phyloP scores from a whole-genome alignment of 2,797 vertebrate genomes.

The Tapera naevia region DNA sequence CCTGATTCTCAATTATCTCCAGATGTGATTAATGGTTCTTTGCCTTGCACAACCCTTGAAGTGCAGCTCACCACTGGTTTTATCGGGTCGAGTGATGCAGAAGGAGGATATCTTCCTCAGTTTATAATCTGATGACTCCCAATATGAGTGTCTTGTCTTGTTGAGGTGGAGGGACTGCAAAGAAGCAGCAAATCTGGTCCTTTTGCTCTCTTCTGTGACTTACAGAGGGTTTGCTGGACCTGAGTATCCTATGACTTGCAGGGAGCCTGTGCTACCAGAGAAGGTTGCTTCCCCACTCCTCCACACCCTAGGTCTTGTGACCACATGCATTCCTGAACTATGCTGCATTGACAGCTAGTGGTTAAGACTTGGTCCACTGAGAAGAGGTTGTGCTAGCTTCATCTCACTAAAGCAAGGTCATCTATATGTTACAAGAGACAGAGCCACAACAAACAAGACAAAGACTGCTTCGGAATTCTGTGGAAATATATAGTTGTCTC shows the following conservation, averaged over 20 bases:
- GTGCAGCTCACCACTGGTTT: background rate
- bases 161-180: background rate
- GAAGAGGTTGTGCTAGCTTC: background rate
- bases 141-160: background rate
- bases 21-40: background rate
- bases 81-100: background rate
- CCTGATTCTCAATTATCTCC: background rate
- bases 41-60: background rate
- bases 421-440: background rate
- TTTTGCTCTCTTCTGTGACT: background rate
- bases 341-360: background rate
- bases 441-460: background rate
- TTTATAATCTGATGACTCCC: background rate
- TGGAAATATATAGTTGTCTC: background rate
- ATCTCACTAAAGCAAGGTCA: background rate
- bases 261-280: background rate
- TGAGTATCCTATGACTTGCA: background rate
- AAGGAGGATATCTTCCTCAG: background rate
- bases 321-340: background rate
- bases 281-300: background rate
- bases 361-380: background rate
- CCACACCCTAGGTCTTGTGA: accelerated
- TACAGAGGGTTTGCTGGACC: background rate
- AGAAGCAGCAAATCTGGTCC: background rate
- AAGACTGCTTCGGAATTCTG: background rate